Base-by-base conservation (phyloP, 2,888 invertebrate species). In the Trachelus stipa region DNA sequence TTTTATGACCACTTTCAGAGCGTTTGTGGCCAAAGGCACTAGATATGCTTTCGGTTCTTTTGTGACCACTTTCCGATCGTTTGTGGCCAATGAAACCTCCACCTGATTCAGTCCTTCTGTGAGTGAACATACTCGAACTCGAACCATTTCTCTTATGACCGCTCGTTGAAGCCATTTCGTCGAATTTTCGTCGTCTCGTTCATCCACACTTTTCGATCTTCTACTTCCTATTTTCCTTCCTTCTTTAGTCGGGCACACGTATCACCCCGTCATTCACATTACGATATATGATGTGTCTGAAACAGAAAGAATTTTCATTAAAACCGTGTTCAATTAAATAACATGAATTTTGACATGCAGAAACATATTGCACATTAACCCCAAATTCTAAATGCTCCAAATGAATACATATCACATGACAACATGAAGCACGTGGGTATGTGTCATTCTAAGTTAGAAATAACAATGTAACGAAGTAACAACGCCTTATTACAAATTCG, bases 1-100 rank as follows among this genome's bases (percentile, higher is more conserved):
- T 87, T 79, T 90, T 89, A 84, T 90, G 90, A 78, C 87, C 88
- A 81, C 88, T 88, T 77, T 89, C 90, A 75, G 87, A 86, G 77
- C 89, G 88, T 81, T 89, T 90, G 84, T 91, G 90, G 80, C 90
- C 89, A 85, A 91, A 90, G 86, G 87, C 89, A 86, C 89, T 90
- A 84, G 91, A 90, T 87, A 91, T 90, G 86, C 90, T 91, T 82
- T 91, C 91, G 83, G 90, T 89, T 75, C 90, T 88, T 81, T 86
- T 89, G 83, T 91, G 91, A 68, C 89, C 90, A 84, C 87, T 86
- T 83, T 90, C 90, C 69, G 89, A 85, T 71, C 90, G 86, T 84
- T 89, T 90, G 87, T 90, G 90, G 77, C 88, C 90, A 76, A 88
- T 87, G 79, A 90, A 89, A 77, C 87, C 86, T 73, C 90, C 90